Evolutionary conservation across 2,113 vertebrate genomes (phyloP).

Genomic region (Triplophysa siluroides): DNA sequence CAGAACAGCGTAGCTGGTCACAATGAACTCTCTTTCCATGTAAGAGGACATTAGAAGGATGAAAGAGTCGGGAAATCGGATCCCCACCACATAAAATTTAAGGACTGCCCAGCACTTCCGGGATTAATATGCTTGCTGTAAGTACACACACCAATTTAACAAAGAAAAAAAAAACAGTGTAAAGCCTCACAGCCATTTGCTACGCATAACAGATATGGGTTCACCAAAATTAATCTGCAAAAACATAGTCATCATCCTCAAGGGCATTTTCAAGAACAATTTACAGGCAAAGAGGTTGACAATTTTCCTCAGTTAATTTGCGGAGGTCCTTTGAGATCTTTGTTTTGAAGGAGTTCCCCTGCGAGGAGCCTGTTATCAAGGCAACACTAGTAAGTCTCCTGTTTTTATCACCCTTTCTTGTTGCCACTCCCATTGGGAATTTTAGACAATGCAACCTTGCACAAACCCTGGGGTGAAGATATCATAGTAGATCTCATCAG

Average conservation of each 20-base stretch:
- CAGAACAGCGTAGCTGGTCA: conserved; percentile 60
- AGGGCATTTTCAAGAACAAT: conserved; percentile 8
- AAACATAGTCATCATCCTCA: background rate
- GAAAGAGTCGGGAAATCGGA: conserved; percentile 72
- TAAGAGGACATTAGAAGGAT: conserved; percentile 55
- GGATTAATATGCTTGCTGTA: conserved; percentile 14
- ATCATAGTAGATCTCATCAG: conserved; percentile 1
- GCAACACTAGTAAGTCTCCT: conserved; percentile 34
- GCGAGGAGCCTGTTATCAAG: conserved; percentile 47
- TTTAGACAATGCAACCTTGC: background rate
- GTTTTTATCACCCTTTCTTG: conserved; percentile 3
- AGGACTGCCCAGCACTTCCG: conserved; percentile 40
- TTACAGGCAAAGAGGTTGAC: background rate
- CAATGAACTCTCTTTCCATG: conserved; percentile 52
- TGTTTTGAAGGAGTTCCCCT: conserved; percentile 62
- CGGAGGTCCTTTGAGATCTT: conserved; percentile 47
- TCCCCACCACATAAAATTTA: conserved; percentile 60
- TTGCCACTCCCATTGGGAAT: background rate
- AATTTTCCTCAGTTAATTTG: background rate
- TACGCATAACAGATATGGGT: too few species aligned
- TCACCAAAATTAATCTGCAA: background rate
- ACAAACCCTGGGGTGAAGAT: background rate
- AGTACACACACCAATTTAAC: background rate
- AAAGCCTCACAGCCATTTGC: background rate
- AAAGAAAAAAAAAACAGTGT: too few species aligned